Evolutionary conservation across 2,888 invertebrate genomes (phyloP), one percentile per base, ranked within the genome.

Genomic region (Microdon myrmicae): DNA sequence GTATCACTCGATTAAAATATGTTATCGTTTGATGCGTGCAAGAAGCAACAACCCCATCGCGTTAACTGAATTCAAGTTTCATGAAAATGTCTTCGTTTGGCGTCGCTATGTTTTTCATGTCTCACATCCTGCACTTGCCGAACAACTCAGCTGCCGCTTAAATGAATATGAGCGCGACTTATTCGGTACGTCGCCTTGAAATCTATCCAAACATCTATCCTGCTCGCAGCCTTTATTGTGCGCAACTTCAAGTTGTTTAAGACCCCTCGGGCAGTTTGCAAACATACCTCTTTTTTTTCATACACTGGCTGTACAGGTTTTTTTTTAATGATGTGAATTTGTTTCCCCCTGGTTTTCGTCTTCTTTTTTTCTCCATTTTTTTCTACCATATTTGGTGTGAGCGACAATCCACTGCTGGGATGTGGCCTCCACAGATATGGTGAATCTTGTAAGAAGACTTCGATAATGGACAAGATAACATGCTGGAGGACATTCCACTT

Each of bases 351-450:
- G 8, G 12, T 7, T 13, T 41, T 31, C 14, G 2, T 7, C 23
- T 39, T 13, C 13, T 28, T 53, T 35, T 37, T 3, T 38, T 19
- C 26, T 4, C n/a, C n/a, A n/a, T 17, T n/a, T n/a, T 28, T 20
- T 13, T 28, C 34, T 22, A 28, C 60, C 60, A 48, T 60, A 60
- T 55, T 60, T 60, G 58, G 31, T 54, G 38, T 7, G 35, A 45
- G 48, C 60, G 31, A 22, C 45, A 23, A 53, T 53, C 34, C 25
- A 14, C 3, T 35, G 19, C 31, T 41, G 28, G 32, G 43, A 37
- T 48, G 49, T 19, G 17, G 37, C 17, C 32, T 37, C 39, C 39
- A 17, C n/a, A 49, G 39, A 39, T n/a, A n/a, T 38, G 48, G 29
- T 29, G n/a, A 13, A 12, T 14, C 12, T n/a, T 4, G n/a, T 8